These are phyloP conservation scores for roundworm (Caenorhabditis elegans) DNA, from an alignment of 1,140 invertebrate species.

Conservation along the genomic window WBcel235 BX284604.4:8189501-8190000, in stretches of 20 bases:
- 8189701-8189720: neutral
- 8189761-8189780: constrained; percentile 35
- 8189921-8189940: neutral
- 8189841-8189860: constrained; percentile 10
- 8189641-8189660: neutral
- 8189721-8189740: neutral
- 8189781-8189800: neutral
- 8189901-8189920: neutral
- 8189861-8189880: neutral
- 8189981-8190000: neutral
- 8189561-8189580: constrained; percentile 23
- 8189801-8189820: neutral
- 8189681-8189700: constrained; percentile 48
- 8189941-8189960: constrained; percentile 41
- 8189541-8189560: neutral
- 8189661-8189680: neutral
- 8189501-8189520: constrained; percentile 36
- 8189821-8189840: constrained; percentile 35
- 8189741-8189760: constrained; percentile 35
- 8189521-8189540: neutral
- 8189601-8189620: constrained; percentile 52
- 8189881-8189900: constrained; percentile 40
- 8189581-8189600: constrained; percentile 48
- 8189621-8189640: constrained; percentile 36
- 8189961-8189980: constrained; percentile 32